Evolutionary conservation across 2,888 invertebrate species (phyloP).

Genomic region (Mimachlamys varia): DNA sequence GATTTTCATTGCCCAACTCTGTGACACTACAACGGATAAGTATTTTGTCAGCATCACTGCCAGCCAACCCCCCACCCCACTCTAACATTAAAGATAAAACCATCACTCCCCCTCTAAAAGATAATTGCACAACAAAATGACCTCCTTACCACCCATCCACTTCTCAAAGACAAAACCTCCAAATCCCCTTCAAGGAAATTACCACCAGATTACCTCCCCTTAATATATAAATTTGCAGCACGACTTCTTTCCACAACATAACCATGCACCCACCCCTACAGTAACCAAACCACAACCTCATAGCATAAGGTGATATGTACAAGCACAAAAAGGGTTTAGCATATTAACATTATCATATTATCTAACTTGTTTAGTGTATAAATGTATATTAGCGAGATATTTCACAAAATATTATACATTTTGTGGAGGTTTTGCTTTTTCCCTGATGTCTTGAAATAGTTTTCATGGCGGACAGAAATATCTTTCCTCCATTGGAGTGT

Average conservation of each 20-base stretch:
- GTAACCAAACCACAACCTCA: not conserved
- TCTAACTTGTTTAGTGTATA: not conserved
- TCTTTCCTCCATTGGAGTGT: not conserved
- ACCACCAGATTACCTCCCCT: not conserved
- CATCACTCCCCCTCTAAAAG: no score
- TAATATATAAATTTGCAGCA: not conserved
- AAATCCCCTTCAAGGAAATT: no score
- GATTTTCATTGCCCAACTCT: not conserved
- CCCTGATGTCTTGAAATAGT: not conserved
- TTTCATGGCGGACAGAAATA: not conserved
- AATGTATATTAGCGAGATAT: not conserved
- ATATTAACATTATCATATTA: not conserved
- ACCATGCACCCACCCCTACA: not conserved
- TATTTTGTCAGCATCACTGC: not conserved
- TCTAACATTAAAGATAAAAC: no score
- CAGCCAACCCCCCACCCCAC: no score
- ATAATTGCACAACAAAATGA: no score
- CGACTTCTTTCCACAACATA: not conserved
- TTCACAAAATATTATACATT: not conserved
- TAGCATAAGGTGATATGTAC: not conserved
- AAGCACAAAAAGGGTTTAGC: not conserved
- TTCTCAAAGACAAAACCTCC: no score
- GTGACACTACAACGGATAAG: not conserved
- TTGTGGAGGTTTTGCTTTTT: no score
- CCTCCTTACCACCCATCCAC: no score